phyloP scores from a whole-genome alignment of 2,113 vertebrate genomes.

The Mixornis gularis region DNA sequence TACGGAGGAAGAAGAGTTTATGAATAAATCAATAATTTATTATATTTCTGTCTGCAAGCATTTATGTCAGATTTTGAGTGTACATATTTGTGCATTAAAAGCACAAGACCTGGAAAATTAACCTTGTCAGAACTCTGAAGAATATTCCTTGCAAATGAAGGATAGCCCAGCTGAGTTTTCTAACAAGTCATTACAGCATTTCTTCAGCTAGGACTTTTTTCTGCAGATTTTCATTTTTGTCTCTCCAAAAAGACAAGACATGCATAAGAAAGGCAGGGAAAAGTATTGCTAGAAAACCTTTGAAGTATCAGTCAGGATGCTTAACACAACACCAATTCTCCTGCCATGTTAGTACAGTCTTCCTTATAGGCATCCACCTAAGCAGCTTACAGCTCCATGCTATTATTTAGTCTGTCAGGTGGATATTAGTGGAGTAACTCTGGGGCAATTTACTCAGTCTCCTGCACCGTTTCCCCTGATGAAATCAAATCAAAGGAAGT shows the following conservation, averaged over 20 bases:
- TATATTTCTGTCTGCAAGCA: background rate
- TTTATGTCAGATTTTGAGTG: background rate
- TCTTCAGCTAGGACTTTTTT: background rate
- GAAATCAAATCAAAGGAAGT: background rate
- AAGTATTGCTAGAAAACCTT: background rate
- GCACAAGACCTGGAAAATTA: background rate
- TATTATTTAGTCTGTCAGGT: background rate
- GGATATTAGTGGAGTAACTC: background rate
- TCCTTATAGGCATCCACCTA: background rate
- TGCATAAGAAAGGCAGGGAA: background rate
- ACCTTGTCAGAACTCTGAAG: background rate
- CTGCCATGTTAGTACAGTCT: background rate
- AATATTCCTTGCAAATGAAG: background rate
- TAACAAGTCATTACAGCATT: background rate
- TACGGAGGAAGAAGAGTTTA: background rate
- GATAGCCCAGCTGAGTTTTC: background rate
- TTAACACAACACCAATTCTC: background rate
- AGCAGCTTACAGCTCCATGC: background rate
- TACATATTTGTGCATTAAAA: background rate
- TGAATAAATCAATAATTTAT: background rate
- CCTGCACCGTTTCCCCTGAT: background rate
- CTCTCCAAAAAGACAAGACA: background rate
- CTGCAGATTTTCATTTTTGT: background rate
- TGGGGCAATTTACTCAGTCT: background rate
- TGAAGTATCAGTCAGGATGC: background rate